A percentile compares a stretch with the other conserved stretches of the same genome.
Conservation (phyloP, 2,797 vertebrate species). For the Siniperca obscura region DNA sequence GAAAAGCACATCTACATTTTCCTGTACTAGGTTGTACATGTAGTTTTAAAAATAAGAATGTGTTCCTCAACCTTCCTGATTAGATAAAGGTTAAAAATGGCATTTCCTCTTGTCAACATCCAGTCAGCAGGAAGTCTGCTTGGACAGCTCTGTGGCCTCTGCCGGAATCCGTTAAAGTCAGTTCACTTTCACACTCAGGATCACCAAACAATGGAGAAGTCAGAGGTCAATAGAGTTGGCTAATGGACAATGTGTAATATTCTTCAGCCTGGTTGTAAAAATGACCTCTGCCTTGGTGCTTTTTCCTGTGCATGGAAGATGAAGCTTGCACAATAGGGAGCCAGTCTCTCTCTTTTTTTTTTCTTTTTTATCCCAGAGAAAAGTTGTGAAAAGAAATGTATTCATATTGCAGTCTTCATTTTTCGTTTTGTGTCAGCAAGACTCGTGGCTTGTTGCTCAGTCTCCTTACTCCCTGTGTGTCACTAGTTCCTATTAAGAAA, state of each 20-base stretch:
- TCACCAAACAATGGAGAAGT: slow-evolving; percentile 72
- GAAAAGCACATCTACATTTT: slow-evolving; percentile 36
- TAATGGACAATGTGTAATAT: slow-evolving; percentile 37
- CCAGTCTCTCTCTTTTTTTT: neutral
- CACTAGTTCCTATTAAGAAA: slow-evolving; percentile 40
- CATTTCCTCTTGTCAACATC: slow-evolving; percentile 65
- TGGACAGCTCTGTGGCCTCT: slow-evolving; percentile 53
- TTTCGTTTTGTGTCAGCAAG: neutral
- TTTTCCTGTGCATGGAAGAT: slow-evolving; percentile 41
- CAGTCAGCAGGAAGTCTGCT: slow-evolving; percentile 73
- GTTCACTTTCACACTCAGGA: slow-evolving; percentile 70
- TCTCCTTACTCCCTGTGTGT: slow-evolving; percentile 23
- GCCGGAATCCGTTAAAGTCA: slow-evolving; percentile 51
- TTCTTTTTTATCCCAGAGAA: neutral
- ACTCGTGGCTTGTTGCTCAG: neutral
- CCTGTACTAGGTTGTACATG: slow-evolving; percentile 13
- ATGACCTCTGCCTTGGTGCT: slow-evolving; percentile 16
- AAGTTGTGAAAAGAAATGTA: neutral
- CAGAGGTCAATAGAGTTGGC: slow-evolving; percentile 62
- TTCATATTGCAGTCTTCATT: neutral
- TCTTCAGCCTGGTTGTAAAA: slow-evolving; percentile 57
- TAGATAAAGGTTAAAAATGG: slow-evolving; percentile 67
- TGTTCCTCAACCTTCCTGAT: slow-evolving; percentile 64
- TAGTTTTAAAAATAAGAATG: slow-evolving; percentile 48
- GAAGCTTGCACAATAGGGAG: slow-evolving; percentile 30